These are phyloP conservation scores for Aleadryas rufinucha DNA, from an alignment of 2,113 vertebrate genomes.

Conservation along the genomic window DNA sequence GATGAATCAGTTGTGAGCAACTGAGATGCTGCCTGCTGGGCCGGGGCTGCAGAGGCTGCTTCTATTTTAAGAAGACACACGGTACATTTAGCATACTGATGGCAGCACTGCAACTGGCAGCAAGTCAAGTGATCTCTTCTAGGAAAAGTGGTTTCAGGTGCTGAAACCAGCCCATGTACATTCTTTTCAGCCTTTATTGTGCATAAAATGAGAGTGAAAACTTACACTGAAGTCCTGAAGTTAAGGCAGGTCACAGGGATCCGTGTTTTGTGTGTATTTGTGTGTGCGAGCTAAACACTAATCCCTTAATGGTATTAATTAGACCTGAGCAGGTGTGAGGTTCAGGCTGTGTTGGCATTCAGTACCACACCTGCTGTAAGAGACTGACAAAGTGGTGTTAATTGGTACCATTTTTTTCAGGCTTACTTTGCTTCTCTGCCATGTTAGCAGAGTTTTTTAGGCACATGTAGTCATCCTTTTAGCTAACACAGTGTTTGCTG, in stretches of 20 bases:
- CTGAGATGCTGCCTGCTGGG: neutral
- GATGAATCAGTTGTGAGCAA: constrained; percentile 1
- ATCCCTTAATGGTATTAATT: neutral
- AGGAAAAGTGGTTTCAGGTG: neutral
- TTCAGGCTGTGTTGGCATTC: neutral
- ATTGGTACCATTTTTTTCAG: neutral
- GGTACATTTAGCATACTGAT: neutral
- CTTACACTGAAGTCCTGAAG: neutral
- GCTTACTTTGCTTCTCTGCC: neutral
- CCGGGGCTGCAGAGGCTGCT: neutral
- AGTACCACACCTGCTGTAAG: neutral
- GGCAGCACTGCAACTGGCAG: neutral
- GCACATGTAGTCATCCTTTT: neutral
- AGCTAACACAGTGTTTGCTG: neutral
- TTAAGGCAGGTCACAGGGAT: neutral
- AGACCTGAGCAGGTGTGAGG: neutral
- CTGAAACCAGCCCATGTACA: neutral
- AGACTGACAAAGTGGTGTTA: neutral
- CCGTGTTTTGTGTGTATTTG: neutral
- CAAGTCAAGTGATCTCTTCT: neutral
- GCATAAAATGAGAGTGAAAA: neutral
- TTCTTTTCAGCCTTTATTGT: neutral
- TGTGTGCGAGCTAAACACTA: neutral
- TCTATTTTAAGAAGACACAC: constrained; percentile 17
- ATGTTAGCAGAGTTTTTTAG: neutral